Percentiles rank a stretch among this genome's conserved stretches.
Evolutionary conservation across 2,888 invertebrate species (phyloP).

Genomic region (Troides helena): DNA sequence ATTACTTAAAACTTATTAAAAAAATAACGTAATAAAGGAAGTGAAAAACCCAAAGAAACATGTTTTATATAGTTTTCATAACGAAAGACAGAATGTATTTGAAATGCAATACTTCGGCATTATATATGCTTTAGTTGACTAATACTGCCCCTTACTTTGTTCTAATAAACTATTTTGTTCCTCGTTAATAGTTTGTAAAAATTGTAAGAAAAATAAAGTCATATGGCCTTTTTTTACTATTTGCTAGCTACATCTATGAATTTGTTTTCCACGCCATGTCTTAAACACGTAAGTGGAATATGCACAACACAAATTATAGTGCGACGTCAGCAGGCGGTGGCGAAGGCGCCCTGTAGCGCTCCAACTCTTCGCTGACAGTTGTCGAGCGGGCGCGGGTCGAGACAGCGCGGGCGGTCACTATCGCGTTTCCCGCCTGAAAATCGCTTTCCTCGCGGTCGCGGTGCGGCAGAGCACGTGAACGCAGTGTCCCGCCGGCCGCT

Average conservation of each 20-base stretch:
- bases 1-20: too few species aligned
- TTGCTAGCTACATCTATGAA: neutral
- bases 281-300: conserved; percentile 3
- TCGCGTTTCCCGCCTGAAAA: conserved; percentile 78
- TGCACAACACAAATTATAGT: conserved; percentile 27
- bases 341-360: conserved; percentile 40
- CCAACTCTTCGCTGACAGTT: conserved; percentile 57
- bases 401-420: conserved; percentile 73
- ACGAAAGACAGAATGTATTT: too few species aligned
- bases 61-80: neutral
- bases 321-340: conserved; percentile 38
- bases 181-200: neutral
- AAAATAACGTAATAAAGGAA: too few species aligned
- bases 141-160: too few species aligned
- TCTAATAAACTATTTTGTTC: neutral
- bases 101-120: too few species aligned
- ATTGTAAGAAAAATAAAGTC: neutral
- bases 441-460: conserved; percentile 74
- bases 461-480: conserved; percentile 68
- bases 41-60: too few species aligned
- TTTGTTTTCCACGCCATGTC: neutral
- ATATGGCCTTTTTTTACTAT: neutral
- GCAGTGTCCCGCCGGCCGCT: conserved; percentile 78
- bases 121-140: too few species aligned
- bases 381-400: conserved; percentile 61